phyloP scores from a whole-genome alignment of 2,797 vertebrate species.

The Aplochiton taeniatus region DNA sequence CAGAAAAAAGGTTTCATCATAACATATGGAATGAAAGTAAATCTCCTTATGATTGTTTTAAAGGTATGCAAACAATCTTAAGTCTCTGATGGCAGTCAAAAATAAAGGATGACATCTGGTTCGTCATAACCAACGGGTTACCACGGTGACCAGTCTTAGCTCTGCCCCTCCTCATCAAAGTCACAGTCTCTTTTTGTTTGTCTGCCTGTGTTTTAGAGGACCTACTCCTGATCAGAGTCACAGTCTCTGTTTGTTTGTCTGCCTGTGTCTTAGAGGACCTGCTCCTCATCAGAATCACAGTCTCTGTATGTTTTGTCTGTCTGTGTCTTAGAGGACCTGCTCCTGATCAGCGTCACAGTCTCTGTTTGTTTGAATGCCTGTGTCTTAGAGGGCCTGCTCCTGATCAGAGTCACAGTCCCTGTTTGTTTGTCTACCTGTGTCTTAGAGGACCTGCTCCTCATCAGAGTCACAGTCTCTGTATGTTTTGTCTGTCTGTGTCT shows the following conservation, averaged over 20 bases:
- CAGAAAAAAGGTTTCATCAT: no score
- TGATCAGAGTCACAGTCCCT: neutral
- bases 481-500: constrained; percentile 14
- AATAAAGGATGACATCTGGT: no score
- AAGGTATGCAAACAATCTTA: no score
- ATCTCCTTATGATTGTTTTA: no score
- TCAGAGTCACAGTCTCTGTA: neutral
- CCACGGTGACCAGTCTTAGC: no score
- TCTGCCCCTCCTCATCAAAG: no score
- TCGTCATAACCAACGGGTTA: no score
- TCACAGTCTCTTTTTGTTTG: neutral
- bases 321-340: constrained; percentile 14
- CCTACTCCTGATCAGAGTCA: neutral
- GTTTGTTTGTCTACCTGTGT: constrained; percentile 5
- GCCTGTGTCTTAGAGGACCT: constrained; percentile 18
- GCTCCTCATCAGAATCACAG: neutral
- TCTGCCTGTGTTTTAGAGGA: constrained; percentile 15
- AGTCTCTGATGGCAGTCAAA: no score
- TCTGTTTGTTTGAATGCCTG: neutral
- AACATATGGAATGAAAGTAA: no score
- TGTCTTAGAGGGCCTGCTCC: constrained; percentile 11
- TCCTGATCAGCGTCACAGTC: neutral
- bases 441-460: constrained; percentile 1
- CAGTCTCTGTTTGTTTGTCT: neutral
- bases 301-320: neutral